Evolutionary conservation across 2,797 vertebrate genomes (phyloP).

Genomic region (Karalla daura): DNA sequence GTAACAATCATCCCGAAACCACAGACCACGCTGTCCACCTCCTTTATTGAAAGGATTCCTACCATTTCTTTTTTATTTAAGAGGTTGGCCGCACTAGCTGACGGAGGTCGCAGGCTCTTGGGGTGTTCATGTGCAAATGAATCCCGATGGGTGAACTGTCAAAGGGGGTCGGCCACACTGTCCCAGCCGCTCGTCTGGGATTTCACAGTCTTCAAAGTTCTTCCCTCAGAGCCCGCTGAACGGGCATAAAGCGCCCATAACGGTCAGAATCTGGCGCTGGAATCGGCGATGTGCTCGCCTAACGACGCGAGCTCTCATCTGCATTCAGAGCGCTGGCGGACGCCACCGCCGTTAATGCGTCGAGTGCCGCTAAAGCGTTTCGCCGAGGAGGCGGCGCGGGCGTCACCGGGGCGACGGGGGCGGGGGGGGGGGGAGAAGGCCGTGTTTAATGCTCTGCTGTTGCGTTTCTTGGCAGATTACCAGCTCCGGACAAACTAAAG

Average conservation of each 20-base stretch:
- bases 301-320: too few relatives aligned
- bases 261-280: too few relatives aligned
- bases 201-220: not conserved
- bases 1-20: too few relatives aligned
- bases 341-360: too few relatives aligned
- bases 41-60: too few relatives aligned
- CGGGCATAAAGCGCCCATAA: not conserved
- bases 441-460: slow-evolving; percentile 69
- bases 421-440: slow-evolving; percentile 47
- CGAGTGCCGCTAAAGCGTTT: too few relatives aligned
- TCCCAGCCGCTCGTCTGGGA: not conserved
- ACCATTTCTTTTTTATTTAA: too few relatives aligned
- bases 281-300: too few relatives aligned
- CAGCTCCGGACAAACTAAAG: slow-evolving; percentile 92
- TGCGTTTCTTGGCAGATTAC: slow-evolving; percentile 88
- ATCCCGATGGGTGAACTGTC: not conserved
- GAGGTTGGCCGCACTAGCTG: not conserved
- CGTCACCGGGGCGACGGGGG: too few relatives aligned
- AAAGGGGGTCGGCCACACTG: not conserved
- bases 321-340: too few relatives aligned
- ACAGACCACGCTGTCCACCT: too few relatives aligned
- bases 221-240: not conserved
- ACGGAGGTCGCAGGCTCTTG: not conserved
- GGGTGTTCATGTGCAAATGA: not conserved
- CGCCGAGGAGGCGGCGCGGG: too few relatives aligned